Base-by-base conservation (phyloP, 2,797 vertebrate genomes). In the Enteromius anoplus region DNA sequence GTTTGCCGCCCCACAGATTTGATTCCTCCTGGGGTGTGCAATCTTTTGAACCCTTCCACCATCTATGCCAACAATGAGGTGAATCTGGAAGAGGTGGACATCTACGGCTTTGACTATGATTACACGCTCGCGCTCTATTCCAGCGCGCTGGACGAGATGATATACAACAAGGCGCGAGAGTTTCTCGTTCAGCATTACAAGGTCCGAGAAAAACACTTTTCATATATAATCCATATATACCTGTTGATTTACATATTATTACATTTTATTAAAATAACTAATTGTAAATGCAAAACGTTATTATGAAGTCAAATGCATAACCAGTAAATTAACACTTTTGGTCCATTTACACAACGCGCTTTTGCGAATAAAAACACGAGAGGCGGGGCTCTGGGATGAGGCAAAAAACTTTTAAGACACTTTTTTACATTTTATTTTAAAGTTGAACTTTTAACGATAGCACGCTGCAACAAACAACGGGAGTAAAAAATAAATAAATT, bases 21-120 rank as follows among this genome's bases (percentile, higher is more conserved):
- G 82, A 94, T 96, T 72, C 96, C 96, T 0, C 96, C 96, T 0
- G 96, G 95, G 3, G 94, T 95, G 0, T 97, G 96, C 79, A 94
- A 92, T 75, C 89, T 93, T 65, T 91, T 97, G 70, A 96, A 95
- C 82, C 89, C 95, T 17, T 92, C 95, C 40, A 92, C 94, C 49
- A 94, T 97, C 84, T 97, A 96, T 8, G 93, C 96, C 64, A 97
- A 97, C 91, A 97, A 97, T 4, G 96, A 97, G 86, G 95, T 97
- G 23, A 87, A 87, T 82, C 84, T 97, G 78, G 89, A 85, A 0
- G 94, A 94, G n/a, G 96, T 97, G 86, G 96, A 95, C 85, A 95
- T 96, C 86, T 97, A 96, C 17, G 96, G 96, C 77, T 97, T 97
- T 49, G 96, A 97, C 88, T 97, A 97, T 0, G 96, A 97, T 88